Conservation (phyloP, 2,113 vertebrate species). For the Empidonax alnorum region DNA sequence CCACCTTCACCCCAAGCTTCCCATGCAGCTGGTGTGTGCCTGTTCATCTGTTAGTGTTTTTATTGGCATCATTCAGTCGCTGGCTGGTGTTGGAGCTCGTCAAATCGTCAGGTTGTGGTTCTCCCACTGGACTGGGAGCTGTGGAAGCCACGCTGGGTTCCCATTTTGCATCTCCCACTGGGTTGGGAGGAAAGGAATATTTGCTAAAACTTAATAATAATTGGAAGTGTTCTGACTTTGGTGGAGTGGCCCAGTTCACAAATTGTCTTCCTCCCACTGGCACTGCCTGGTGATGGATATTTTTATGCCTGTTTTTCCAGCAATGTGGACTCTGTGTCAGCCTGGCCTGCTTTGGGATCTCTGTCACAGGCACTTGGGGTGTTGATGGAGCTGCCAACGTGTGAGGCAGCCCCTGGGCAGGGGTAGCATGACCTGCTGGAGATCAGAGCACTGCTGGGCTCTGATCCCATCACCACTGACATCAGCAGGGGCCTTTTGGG, state of each 20-base stretch:
- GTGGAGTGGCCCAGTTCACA: background rate
- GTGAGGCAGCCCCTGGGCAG: background rate
- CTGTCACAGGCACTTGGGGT: background rate
- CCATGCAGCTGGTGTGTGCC: constrained; percentile 40
- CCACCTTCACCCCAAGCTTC: background rate
- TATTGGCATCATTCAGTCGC: background rate
- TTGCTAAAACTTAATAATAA: background rate
- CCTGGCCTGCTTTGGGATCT: background rate
- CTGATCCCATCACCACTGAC: background rate
- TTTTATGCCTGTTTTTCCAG: background rate
- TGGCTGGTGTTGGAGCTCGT: background rate
- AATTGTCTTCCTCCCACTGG: too few relatives aligned
- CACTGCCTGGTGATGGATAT: background rate
- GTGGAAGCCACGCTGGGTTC: rapidly evolving
- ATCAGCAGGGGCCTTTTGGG: rapidly evolving
- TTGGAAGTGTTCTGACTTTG: background rate
- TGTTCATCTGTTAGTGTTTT: constrained; percentile 66
- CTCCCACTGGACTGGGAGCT: background rate
- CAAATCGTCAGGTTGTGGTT: background rate
- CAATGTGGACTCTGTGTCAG: rapidly evolving
- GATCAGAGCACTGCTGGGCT: background rate
- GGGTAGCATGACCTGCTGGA: background rate
- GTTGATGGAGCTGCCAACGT: background rate
- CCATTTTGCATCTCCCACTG: rapidly evolving
- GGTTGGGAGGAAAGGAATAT: too few relatives aligned